Evolutionary conservation across 2,797 vertebrate species (phyloP).

Genomic region (Sebastes diploproa): DNA sequence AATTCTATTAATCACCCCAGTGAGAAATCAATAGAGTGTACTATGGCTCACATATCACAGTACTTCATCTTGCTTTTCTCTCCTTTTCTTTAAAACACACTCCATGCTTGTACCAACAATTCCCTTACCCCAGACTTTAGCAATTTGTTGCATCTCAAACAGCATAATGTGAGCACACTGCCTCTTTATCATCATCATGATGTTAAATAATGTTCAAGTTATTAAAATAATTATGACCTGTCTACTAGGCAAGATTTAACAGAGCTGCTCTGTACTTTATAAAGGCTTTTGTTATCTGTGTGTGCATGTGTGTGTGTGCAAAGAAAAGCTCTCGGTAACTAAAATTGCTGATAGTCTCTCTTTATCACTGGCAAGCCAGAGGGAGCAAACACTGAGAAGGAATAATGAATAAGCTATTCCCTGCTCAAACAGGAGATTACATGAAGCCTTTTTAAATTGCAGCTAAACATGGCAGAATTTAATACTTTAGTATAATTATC

Average conservation of each 20-base stretch:
- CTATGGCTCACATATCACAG: conserved; percentile 64
- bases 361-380: conserved; percentile 27
- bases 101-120: background rate
- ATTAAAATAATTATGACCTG: conserved; percentile 42
- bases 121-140: background rate
- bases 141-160: conserved; percentile 24
- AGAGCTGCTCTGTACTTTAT: conserved; percentile 20
- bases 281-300: conserved; percentile 6
- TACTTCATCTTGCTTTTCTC: conserved; percentile 58
- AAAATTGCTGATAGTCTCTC: conserved; percentile 29
- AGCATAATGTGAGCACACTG: background rate
- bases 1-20: conserved; percentile 73
- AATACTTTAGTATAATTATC: conserved; percentile 28
- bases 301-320: background rate
- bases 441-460: conserved; percentile 42
- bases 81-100: conserved; percentile 14
- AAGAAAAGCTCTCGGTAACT: background rate
- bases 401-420: conserved; percentile 43
- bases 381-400: conserved; percentile 38
- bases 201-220: conserved; percentile 36
- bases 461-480: conserved; percentile 23
- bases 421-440: conserved; percentile 21
- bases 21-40: conserved; percentile 75
- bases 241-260: conserved; percentile 26
- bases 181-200: conserved; percentile 20